Base-by-base conservation (phyloP, 2,113 vertebrate species). In the Dicentrarchus labrax region DNA sequence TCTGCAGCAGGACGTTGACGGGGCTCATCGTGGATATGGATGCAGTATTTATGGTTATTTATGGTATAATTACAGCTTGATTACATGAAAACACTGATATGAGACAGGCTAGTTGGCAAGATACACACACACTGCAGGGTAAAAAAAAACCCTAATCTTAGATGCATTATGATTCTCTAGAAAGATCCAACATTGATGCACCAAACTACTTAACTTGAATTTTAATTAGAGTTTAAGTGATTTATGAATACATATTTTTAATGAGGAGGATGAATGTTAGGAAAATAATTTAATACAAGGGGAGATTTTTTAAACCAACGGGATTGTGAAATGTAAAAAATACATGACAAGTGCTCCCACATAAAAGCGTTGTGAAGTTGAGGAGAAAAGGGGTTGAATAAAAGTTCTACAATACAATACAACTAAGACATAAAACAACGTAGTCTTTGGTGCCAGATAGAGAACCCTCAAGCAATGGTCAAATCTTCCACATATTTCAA, bases 11-110 rank as follows among this genome's bases (percentile, higher is more conserved):
- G 84, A 78, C 48, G 12, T 60, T 87, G 84, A 86, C 74, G 41
- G 78, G 76, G 74, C 84, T 83, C 64, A 41, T 67, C n/a, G 69
- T 73, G 83, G 87, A 85, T 74, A 86, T 84, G 69, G 76, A 89
- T 86, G 88, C 81, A 57, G 89, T 87, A 78, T 83, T 92, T 92
- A 88, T 79, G 69, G 71, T 85, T 91, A 92, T 90, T 90, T 91
- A 83, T 87, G 78, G 90, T 74, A 48, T 92, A 87, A 93, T 91
- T 88, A 76, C 68, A 50, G 81, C 75, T 65, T 86, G 73, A 87
- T 92, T 82, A 69, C 86, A 79, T 82, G 83, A 76, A 83, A 85
- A 89, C 78, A 78, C 75, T 80, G 79, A 84, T 79, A 72, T 51
- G 69, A 78, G 76, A 78, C 66, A 48, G 75, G 77, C 64, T 30